These are phyloP conservation scores for Puffinus mauretanicus DNA, from an alignment of 2,113 vertebrate genomes.

Conservation along the genomic window DNA sequence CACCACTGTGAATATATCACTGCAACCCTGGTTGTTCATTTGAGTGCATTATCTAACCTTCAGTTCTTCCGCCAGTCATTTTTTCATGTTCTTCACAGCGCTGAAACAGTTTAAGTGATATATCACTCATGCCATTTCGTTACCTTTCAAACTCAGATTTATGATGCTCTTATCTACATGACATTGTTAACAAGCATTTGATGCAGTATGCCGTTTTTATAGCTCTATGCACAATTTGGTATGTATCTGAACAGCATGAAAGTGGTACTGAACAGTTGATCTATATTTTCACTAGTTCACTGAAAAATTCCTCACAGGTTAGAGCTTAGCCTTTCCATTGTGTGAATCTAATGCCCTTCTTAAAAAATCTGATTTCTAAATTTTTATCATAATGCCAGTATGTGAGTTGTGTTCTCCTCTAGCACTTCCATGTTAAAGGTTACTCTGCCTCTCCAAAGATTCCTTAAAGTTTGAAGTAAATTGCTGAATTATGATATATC, in stretches of 20 bases:
- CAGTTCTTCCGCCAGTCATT: background rate
- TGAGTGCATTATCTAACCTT: background rate
- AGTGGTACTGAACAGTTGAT: background rate
- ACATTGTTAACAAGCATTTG: background rate
- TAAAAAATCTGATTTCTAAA: conserved; percentile 43
- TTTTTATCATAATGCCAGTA: conserved; percentile 15
- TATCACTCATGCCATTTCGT: background rate
- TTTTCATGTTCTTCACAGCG: background rate
- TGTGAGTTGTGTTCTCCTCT: conserved; percentile 13
- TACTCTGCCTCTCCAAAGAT: conserved; percentile 10
- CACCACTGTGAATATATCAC: background rate
- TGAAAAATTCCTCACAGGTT: conserved; percentile 1
- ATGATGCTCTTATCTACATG: background rate
- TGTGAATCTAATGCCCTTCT: conserved; percentile 1
- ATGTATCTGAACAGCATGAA: background rate
- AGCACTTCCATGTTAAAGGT: conserved; percentile 25
- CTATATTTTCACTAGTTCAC: conserved; percentile 10
- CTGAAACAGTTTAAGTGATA: background rate
- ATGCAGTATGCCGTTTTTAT: background rate
- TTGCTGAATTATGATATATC: background rate
- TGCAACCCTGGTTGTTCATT: background rate
- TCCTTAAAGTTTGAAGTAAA: background rate
- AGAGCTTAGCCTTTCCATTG: background rate
- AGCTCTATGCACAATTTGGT: background rate
- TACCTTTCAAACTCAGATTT: background rate